Conservation (phyloP, 2,797 vertebrate species). For the Eupleurogrammus muticus region DNA sequence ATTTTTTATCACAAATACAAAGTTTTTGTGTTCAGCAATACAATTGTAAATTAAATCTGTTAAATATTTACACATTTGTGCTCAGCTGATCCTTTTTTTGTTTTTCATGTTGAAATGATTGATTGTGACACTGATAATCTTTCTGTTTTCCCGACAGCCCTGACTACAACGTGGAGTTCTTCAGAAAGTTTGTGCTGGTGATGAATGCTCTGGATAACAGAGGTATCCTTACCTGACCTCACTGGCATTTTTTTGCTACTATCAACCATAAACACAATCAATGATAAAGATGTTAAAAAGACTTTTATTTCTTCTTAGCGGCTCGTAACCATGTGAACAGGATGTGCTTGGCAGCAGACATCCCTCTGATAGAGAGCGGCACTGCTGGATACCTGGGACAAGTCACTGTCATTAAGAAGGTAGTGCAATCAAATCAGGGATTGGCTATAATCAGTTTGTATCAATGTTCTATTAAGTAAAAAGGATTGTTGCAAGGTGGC, state of each 20-base stretch:
- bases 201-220: slow-evolving; percentile 99
- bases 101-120: neutral
- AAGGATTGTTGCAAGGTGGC: no score
- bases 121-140: neutral
- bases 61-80: neutral
- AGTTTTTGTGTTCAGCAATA: no score
- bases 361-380: slow-evolving; percentile 97
- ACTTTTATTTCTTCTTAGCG: slow-evolving; percentile 77
- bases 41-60: neutral
- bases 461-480: neutral
- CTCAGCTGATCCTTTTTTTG: neutral
- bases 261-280: neutral
- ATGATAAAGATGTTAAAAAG: neutral
- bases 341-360: slow-evolving; percentile 97
- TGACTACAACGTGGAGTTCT: slow-evolving; percentile 98
- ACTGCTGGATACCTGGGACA: slow-evolving; percentile 98
- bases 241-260: neutral
- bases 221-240: slow-evolving; percentile 80
- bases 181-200: slow-evolving; percentile 93
- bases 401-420: slow-evolving; percentile 98
- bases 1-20: neutral
- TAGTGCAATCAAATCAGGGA: slow-evolving; percentile 37
- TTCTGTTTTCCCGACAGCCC: slow-evolving; percentile 80
- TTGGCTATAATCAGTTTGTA: neutral
- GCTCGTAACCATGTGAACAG: slow-evolving; percentile 98